A percentile compares a stretch with the other conserved stretches of the same genome.
Evolutionary conservation across 1,140 invertebrate genomes (phyloP).

Genomic region (Hirudo medicinalis): DNA sequence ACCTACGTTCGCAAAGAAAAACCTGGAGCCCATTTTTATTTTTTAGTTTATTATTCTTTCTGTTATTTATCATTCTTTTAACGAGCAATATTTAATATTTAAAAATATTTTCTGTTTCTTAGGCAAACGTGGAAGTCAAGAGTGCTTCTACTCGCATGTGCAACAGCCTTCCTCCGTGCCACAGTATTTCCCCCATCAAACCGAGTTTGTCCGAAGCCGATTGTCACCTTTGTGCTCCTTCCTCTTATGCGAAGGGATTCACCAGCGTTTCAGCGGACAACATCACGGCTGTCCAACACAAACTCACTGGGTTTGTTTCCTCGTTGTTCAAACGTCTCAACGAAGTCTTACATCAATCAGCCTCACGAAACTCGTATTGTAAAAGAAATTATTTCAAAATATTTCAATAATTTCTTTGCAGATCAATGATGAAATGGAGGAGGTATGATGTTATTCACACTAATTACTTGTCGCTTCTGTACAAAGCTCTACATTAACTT

Average conservation of each 20-base stretch:
- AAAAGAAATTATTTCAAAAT: background rate
- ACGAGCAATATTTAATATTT: too few species aligned
- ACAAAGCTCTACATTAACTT: too few species aligned
- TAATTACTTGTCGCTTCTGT: background rate
- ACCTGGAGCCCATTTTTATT: too few species aligned
- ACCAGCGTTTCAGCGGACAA: constrained; percentile 17
- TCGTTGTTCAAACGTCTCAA: background rate
- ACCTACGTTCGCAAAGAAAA: too few species aligned
- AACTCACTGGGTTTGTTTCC: background rate
- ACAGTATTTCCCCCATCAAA: constrained; percentile 15
- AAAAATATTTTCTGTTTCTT: too few species aligned
- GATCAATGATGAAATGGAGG: constrained; percentile 11
- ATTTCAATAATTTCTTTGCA: background rate
- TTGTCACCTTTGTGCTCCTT: background rate
- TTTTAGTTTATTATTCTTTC: too few species aligned
- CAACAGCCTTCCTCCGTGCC: constrained; percentile 16
- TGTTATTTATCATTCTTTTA: too few species aligned
- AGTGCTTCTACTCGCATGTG: constrained; percentile 9
- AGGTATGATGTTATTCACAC: background rate
- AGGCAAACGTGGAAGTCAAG: too few species aligned
- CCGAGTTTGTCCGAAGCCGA: constrained; percentile 17
- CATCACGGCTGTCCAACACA: constrained; percentile 9
- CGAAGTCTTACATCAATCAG: background rate
- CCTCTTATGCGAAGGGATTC: background rate
- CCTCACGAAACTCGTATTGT: background rate